phyloP scores from a whole-genome alignment of 2,113 vertebrate species.

The Tragelaphus strepsiceros region DNA sequence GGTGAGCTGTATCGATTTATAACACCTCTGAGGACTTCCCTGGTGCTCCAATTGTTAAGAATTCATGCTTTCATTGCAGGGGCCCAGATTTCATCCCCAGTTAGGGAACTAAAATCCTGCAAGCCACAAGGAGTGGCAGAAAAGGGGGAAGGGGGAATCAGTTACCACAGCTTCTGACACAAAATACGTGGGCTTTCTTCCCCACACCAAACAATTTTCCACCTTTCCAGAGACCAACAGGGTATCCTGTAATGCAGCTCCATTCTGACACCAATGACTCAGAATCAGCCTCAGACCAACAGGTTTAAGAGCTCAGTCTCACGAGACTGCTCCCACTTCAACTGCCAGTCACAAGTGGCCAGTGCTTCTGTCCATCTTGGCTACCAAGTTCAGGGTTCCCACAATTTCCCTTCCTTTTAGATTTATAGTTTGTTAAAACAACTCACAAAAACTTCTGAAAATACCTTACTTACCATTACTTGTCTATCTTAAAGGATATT shows the following conservation, averaged over 20 bases:
- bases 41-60: not conserved
- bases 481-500: not conserved
- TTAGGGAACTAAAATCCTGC: not conserved
- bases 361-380: not conserved
- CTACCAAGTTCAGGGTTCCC: not conserved
- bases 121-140: not conserved
- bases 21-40: not conserved
- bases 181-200: not conserved
- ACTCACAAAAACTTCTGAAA: not conserved
- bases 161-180: not conserved
- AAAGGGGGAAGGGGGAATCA: not conserved
- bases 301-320: not conserved
- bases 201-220: not conserved
- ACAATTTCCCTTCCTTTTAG: no score
- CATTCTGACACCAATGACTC: not conserved
- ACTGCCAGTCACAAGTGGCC: not conserved
- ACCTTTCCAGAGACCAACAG: not conserved
- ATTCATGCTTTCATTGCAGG: not conserved
- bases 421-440: not conserved
- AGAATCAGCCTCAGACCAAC: not conserved
- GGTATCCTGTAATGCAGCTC: not conserved
- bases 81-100: not conserved
- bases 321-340: not conserved
- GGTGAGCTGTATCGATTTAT: not conserved
- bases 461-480: not conserved